A percentile compares a stretch with the other conserved stretches of the same genome.
phyloP scores from a whole-genome alignment of 2,113 vertebrate species.

The Podilymbus podiceps region DNA sequence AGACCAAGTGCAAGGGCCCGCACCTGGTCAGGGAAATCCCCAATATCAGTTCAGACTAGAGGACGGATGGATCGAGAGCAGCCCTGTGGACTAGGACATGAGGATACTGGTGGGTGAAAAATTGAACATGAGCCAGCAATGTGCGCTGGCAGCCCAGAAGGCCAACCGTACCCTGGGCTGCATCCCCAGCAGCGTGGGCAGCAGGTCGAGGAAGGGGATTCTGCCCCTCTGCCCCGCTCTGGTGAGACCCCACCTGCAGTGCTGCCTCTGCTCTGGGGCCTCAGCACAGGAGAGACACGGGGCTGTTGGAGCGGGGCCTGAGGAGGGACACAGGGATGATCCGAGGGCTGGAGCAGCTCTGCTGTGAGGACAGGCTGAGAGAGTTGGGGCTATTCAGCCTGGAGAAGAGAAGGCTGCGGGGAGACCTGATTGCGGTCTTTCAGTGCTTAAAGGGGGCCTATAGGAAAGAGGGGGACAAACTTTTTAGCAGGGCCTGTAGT shows the following conservation, averaged over 20 bases:
- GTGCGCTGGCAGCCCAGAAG: not conserved
- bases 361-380: not conserved
- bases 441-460: not conserved
- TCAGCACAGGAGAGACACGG: not conserved
- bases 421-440: not conserved
- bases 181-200: not conserved
- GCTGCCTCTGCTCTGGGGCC: not conserved
- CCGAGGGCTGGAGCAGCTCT: not conserved
- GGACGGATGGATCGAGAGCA: not conserved
- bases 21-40: not conserved
- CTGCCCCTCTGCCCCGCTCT: not conserved
- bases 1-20: not conserved
- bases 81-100: not conserved
- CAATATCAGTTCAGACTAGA: not conserved
- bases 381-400: not conserved
- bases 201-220: not conserved
- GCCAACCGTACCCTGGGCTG: not conserved
- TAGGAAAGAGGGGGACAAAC: not conserved
- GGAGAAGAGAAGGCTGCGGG: not conserved
- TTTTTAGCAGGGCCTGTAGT: not conserved
- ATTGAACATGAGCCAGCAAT: no score
- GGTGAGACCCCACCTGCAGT: not conserved
- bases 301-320: not conserved
- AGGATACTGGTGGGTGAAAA: not conserved
- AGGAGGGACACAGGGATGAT: not conserved